Base-by-base conservation (phyloP, 2,113 vertebrate species). In the Pungitius pungitius region DNA sequence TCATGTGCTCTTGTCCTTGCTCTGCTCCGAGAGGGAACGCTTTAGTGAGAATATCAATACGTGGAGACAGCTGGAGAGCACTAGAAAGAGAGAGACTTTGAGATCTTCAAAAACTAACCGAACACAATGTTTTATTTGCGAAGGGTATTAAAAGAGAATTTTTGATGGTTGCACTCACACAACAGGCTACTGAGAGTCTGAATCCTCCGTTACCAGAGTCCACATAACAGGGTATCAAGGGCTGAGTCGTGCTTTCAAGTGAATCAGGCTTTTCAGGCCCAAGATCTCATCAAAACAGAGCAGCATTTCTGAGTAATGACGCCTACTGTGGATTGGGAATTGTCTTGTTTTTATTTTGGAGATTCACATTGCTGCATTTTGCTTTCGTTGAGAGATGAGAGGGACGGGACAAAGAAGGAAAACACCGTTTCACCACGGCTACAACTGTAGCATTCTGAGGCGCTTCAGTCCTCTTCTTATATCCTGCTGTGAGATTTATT, bases 21-120 rank as follows among this genome's bases (percentile, higher is more conserved):
- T 77, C 22, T 30, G 73, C 66, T 75, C 39, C 47, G 35, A 88
- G 85, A 89, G 57, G 51, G 78, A 89, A 88, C 83, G 67, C 70
- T 85, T 90, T 88, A 73, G 77, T 68, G 80, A 18, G 69, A 84
- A 83, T 80, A 93, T 93, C 90, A 92, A 90, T 93, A 91, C 63
- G 74, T 77, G 75, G 56, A 71, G 67, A 77, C 76, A 85, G 69
- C 43, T 70, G 66, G 73, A 84, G 54, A 82, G 78, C 67, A 71
- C 63, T 76, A 78, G 74, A 90, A 79, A 68, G 69, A 74, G 56
- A 77, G 78, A 90, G 65, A 70, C 76, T 58, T 60, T 62, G 77
- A 83, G 75, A 76, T 81, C 85, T 90, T 90, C 85, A 89, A 83
- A 83, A 80, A 83, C 75, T 68, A 87, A 85, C 83, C 2, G 26